Conservation (phyloP, 2,113 vertebrate species). For the Lethenteron reissneri region DNA sequence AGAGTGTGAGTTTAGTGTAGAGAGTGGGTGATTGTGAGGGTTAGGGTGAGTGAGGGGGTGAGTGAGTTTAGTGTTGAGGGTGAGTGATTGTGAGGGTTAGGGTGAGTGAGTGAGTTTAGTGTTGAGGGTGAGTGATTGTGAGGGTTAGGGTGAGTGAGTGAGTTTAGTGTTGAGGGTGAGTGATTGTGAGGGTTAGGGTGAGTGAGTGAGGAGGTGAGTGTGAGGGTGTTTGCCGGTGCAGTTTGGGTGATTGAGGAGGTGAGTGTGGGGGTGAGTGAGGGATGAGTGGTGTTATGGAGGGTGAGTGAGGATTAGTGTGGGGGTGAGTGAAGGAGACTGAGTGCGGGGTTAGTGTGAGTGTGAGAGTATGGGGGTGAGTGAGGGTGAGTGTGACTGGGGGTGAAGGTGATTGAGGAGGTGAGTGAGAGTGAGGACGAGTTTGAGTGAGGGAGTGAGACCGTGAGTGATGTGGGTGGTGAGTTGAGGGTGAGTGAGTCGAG, state of each 20-base stretch:
- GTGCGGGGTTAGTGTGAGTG: too few relatives aligned
- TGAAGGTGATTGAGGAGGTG: too few relatives aligned
- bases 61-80: too few relatives aligned
- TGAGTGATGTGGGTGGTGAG: too few relatives aligned
- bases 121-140: not conserved
- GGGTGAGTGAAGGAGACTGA: too few relatives aligned
- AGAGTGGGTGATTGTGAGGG: not conserved
- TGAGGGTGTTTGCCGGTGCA: not conserved
- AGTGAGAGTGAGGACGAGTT: too few relatives aligned
- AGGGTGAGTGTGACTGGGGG: too few relatives aligned
- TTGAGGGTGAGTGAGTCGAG: too few relatives aligned
- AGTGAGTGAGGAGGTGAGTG: not conserved
- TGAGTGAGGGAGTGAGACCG: too few relatives aligned
- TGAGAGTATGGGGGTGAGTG: too few relatives aligned
- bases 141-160: not conserved
- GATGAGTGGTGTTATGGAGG: not conserved
- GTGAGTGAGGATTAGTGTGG: too few relatives aligned
- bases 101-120: not conserved
- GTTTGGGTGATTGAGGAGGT: not conserved
- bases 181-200: not conserved
- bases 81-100: not conserved
- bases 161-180: not conserved
- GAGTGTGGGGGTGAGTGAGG: not conserved
- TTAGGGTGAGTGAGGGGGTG: not conserved
- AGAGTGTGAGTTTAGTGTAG: not conserved